phyloP scores from a whole-genome alignment of 2,113 vertebrate species.

The Corydoras maculifer region DNA sequence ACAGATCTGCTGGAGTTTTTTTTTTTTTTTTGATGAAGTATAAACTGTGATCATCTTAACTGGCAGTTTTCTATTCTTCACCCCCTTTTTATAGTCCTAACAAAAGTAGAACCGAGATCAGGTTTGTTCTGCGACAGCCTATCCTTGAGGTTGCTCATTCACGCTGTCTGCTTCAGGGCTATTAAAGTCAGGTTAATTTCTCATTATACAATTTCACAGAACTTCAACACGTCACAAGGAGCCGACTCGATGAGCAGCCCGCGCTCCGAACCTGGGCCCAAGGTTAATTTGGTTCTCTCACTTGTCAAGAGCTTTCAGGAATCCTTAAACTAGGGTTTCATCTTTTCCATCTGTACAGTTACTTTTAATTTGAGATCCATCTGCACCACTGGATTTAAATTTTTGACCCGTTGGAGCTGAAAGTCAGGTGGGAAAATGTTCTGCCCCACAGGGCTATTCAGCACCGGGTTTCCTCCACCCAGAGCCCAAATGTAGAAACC shows the following conservation, averaged over 20 bases:
- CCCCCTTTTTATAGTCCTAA: not conserved
- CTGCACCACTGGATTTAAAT: conserved; percentile 44
- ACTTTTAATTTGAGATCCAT: conserved; percentile 50
- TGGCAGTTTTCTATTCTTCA: not conserved
- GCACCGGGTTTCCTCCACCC: conserved; percentile 6
- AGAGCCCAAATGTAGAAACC: conserved; percentile 15
- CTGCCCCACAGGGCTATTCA: not conserved
- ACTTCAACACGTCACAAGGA: conserved; percentile 21
- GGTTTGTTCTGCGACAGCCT: conserved; percentile 20
- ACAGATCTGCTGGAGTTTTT: not conserved
- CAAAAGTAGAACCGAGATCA: conserved; percentile 5
- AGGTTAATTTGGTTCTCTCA: conserved; percentile 46
- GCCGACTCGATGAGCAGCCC: conserved; percentile 30
- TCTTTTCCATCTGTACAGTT: conserved; percentile 48
- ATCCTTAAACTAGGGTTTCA: conserved; percentile 44
- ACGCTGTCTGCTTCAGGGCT: conserved; percentile 22
- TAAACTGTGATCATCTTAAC: not conserved
- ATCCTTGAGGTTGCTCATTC: conserved; percentile 19
- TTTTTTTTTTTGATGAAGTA: not conserved
- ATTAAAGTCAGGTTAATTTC: conserved; percentile 43
- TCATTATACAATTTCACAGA: conserved; percentile 42
- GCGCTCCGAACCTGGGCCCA: conserved; percentile 18
- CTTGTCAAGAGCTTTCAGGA: conserved; percentile 43
- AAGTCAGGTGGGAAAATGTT: conserved; percentile 34
- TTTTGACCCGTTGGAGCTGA: conserved; percentile 45